Evolutionary conservation across 2,113 vertebrate species (phyloP), one percentile per base, ranked within the genome.

Genomic region (Burhinus oedicnemus): DNA sequence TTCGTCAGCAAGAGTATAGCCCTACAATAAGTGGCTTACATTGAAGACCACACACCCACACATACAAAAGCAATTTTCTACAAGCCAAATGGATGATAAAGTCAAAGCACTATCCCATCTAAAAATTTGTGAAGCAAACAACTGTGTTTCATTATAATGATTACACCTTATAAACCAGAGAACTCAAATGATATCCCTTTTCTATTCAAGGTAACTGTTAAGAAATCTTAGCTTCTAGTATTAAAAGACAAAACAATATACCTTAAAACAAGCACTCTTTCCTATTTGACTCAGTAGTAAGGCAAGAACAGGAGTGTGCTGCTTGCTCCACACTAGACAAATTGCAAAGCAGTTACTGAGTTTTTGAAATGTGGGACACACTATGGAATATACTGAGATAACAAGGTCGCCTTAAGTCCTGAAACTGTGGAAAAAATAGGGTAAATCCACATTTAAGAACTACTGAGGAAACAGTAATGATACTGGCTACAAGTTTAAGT

Each of bases 1-100:
- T 94, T 99, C 99, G 60, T 99, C 99, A 42, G 99, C 99, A 70
- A 99, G 98, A 54, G 99, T 99, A 91, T 99, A 99, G n/a, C 99
- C 99, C 99, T 99, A 65, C 78, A 96, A 87, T 19, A 87, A 62
- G 91, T 12, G 21, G 44, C 38, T 89, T 54, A 87, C 36, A 80
- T 25, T 62, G 34, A 83, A 87, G 38, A 85, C 45, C 44, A 80
- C 44, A 80, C 34, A 60, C 22, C 23, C 34, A 72, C 52, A 40
- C 26, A 34, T 4, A 51, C 12, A 26, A 45, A 58, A 66, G 23
- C 17, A 64, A 75, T 76, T 84, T 76, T 78, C 36, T 22, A 47
- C 27, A 70, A 65, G 74, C 12, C 51, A 76, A 60, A 57, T 5
- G 9, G 30, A 81, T 52, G 15, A 40, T 9, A 34, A 82, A 87